Evolutionary conservation across 1,140 invertebrate species (phyloP).

Genomic region (Drosophila pandora): DNA sequence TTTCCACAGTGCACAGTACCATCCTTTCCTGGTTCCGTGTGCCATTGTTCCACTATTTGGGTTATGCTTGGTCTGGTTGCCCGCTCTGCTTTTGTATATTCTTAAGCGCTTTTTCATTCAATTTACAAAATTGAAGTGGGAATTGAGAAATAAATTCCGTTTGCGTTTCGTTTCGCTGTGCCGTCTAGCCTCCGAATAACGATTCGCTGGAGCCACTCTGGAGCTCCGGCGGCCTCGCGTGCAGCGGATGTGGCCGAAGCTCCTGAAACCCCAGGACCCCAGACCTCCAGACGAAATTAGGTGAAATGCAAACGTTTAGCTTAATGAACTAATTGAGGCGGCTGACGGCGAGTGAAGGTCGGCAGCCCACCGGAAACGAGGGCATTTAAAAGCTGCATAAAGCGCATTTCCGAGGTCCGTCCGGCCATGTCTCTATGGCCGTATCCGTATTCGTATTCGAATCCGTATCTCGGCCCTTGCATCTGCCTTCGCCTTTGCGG

Average conservation of each 20-base stretch:
- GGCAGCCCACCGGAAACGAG: constrained; percentile 63
- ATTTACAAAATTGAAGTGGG: constrained; percentile 83
- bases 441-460: neutral
- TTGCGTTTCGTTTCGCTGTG: constrained; percentile 59
- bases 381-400: constrained; percentile 73
- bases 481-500: constrained; percentile 43
- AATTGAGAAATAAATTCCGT: constrained; percentile 83
- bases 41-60: constrained; percentile 76
- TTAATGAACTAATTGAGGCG: constrained; percentile 80
- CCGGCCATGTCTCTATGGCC: constrained; percentile 12
- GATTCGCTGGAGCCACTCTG: constrained; percentile 4
- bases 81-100: constrained; percentile 78
- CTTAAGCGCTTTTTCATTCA: constrained; percentile 83
- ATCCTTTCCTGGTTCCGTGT: constrained; percentile 36
- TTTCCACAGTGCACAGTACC: neutral
- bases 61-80: constrained; percentile 47
- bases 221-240: constrained; percentile 38
- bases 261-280: constrained; percentile 10
- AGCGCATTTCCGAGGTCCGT: constrained; percentile 62
- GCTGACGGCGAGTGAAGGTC: constrained; percentile 65
- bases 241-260: constrained; percentile 64
- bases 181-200: neutral
- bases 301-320: constrained; percentile 82
- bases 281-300: constrained; percentile 67
- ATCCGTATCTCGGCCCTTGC: constrained; percentile 19